Percentiles rank a stretch among this genome's conserved stretches.
phyloP scores from a whole-genome alignment of 2,888 invertebrate genomes.

The Agriotes lineatus region DNA sequence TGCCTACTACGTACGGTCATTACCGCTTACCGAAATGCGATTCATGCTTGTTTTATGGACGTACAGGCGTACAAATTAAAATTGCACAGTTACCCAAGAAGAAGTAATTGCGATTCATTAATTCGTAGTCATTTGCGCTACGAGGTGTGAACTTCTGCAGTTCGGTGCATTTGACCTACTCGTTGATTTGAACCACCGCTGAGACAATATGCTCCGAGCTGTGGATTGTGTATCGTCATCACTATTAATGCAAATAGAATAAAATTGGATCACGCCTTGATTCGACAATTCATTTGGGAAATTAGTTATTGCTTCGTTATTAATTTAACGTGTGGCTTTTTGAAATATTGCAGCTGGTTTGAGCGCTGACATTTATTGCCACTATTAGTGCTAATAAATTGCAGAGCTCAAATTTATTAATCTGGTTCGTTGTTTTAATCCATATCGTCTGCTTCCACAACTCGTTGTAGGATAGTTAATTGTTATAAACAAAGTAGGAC shows the following conservation, averaged over 20 bases:
- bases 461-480: too few relatives aligned
- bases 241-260: not conserved
- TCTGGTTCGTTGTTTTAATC: not conserved
- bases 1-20: slow-evolving; percentile 36
- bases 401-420: not conserved
- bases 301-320: slow-evolving; percentile 7
- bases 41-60: slow-evolving; percentile 17
- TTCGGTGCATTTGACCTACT: not conserved
- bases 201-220: too few relatives aligned
- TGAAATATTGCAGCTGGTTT: not conserved
- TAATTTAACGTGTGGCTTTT: slow-evolving; percentile 8
- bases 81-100: slow-evolving; percentile 20
- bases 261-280: slow-evolving; percentile 6
- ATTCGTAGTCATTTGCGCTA: not conserved
- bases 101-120: not conserved
- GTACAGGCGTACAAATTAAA: slow-evolving; percentile 16
- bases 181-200: too few relatives aligned
- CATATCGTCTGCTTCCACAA: not conserved
- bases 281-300: slow-evolving; percentile 5
- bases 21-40: slow-evolving; percentile 28
- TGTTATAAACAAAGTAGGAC: too few relatives aligned
- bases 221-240: too few relatives aligned
- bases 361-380: slow-evolving; percentile 5
- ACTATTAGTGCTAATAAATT: not conserved
- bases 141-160: not conserved